phyloP scores from a whole-genome alignment of 2,113 vertebrate genomes.

The Gallinago undulata region DNA sequence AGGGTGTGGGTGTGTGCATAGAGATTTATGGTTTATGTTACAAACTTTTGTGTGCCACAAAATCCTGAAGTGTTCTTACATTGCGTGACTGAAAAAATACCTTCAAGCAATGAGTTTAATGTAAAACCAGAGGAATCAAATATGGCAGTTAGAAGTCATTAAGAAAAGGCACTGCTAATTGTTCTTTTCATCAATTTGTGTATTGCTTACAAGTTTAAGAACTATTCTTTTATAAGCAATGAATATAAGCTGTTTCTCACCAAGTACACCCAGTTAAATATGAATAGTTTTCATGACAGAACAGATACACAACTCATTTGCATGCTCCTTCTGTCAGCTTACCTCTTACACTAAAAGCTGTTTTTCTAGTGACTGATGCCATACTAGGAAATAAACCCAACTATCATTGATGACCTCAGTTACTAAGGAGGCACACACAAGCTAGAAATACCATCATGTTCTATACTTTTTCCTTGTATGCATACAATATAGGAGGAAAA shows the following conservation, averaged over 20 bases:
- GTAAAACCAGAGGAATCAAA: not conserved
- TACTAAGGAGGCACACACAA: not conserved
- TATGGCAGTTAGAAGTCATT: not conserved
- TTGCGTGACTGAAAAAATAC: conserved; percentile 7
- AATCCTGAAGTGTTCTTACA: conserved; percentile 16
- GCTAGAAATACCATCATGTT: not conserved
- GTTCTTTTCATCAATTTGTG: not conserved
- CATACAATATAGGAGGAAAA: not conserved
- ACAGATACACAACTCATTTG: not conserved
- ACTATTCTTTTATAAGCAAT: not conserved
- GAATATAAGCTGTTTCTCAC: not conserved
- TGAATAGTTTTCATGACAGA: not conserved
- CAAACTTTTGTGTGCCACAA: conserved; percentile 42
- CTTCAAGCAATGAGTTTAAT: conserved; percentile 26
- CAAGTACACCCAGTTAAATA: not conserved
- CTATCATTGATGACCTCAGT: not conserved
- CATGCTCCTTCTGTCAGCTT: not conserved
- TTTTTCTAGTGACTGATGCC: not conserved
- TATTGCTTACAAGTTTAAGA: not conserved
- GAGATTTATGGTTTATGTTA: conserved; percentile 27
- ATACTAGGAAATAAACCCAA: not conserved
- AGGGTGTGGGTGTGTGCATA: not conserved
- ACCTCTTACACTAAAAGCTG: not conserved
- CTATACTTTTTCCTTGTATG: not conserved
- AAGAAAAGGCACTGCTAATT: not conserved